Base-by-base conservation (phyloP, 2,888 invertebrate genomes). In the Meganola albula region DNA sequence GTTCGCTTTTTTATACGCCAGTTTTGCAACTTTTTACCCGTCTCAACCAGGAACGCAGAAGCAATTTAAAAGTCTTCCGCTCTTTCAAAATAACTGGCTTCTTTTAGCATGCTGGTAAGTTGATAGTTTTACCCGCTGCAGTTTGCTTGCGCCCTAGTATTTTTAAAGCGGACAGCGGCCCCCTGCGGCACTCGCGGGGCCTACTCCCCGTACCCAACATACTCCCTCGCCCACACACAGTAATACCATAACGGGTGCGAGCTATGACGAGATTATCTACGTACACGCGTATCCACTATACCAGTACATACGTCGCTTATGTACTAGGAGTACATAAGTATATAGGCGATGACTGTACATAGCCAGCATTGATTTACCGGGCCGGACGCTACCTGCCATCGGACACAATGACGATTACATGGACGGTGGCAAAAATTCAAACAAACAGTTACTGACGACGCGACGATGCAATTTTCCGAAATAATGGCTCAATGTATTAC, bases 231-330 rank as follows among this genome's bases (percentile, higher is more conserved):
- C 73, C 73, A 65, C 72, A 75, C 75, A 74, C 80, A 75, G 82
- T 83, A 78, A 84, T 84, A 78, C 83, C 84, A 85, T 85, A 84
- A 82, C 83, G 82, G 84, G 83, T 71, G 82, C 76, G 74, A 74
- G 79, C 80, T 84, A 84, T 84, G 83, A 84, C 82, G 84, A 83
- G 84, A 85, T 85, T 84, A 85, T 85, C 73, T 79, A 78, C 79
- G 68, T 78, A 78, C 74, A 74, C 68, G 73, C 74, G 74, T 77
- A 71, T 58, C 58, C 59, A 63, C 69, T 67, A 73, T 71, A 71
- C 66, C 68, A 65, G 60, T 69, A 75, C 75, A 72, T 62, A 64
- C 69, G 63, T 46, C 55, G 66, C 48, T 48, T 78, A 82, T 84
- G 57, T 84, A 77, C 72, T 52, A 48, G 60, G 42, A 62, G 64